A percentile compares a stretch with the other conserved stretches of the same genome.
Evolutionary conservation across 1,140 invertebrate species (phyloP).

Genomic region (Lucilia sericata): DNA sequence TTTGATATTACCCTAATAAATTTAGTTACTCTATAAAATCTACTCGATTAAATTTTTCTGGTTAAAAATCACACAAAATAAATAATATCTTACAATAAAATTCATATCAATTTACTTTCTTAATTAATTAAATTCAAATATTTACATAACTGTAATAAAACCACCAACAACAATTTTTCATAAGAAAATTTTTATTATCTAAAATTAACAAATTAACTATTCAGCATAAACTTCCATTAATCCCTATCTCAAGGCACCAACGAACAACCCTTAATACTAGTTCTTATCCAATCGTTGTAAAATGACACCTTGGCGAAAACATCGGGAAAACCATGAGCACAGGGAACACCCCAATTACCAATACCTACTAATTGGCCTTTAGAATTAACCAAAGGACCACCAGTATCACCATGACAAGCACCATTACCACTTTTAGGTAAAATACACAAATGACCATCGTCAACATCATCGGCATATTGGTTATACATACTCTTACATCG

Average conservation of each 20-base stretch:
- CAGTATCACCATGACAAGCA: slow-evolving; percentile 62
- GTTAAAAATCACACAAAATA: no score
- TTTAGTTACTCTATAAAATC: no score
- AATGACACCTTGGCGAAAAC: slow-evolving; percentile 68
- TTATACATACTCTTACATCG: slow-evolving; percentile 46
- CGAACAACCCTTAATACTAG: slow-evolving; percentile 50
- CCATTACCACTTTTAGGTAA: slow-evolving; percentile 70
- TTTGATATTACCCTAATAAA: no score
- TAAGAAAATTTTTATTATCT: not conserved
- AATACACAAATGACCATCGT: slow-evolving; percentile 71
- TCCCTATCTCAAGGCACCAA: not conserved
- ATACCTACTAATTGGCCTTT: slow-evolving; percentile 55
- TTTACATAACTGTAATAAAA: not conserved
- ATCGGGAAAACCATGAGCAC: slow-evolving; percentile 70
- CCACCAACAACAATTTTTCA: not conserved
- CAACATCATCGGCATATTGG: slow-evolving; percentile 46
- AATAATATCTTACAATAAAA: no score
- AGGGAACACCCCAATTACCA: slow-evolving; percentile 70
- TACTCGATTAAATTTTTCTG: no score
- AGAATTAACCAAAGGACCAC: slow-evolving; percentile 57
- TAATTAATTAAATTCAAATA: no score
- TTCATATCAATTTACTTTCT: no score
- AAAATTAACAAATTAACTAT: not conserved
- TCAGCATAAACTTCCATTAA: not conserved
- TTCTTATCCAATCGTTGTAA: slow-evolving; percentile 64